Percentiles rank a stretch among this genome's conserved stretches.
These are phyloP conservation scores for Cottoperca gobio DNA, from an alignment of 2,797 vertebrate genomes.

Conservation along the genomic window DNA sequence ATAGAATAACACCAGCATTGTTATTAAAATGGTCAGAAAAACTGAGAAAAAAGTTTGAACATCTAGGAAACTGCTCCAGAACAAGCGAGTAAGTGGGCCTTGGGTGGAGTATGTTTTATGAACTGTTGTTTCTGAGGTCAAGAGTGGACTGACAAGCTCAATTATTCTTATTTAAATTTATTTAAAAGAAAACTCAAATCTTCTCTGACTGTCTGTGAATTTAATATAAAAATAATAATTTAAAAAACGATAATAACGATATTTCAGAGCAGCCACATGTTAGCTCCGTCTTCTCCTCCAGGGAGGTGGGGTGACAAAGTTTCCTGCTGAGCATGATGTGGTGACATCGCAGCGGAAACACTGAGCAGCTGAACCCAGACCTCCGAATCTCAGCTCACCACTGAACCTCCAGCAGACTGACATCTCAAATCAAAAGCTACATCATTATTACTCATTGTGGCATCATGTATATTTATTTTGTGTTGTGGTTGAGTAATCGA, in stretches of 20 bases:
- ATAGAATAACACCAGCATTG: neutral
- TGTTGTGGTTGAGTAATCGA: neutral
- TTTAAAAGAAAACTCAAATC: neutral
- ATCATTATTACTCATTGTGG: too few relatives aligned
- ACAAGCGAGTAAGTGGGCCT: neutral
- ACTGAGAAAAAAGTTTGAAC: neutral
- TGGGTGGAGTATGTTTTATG: neutral
- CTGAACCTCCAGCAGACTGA: neutral
- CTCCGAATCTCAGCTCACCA: neutral
- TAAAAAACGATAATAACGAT: neutral
- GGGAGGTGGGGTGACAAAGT: conserved; percentile 6
- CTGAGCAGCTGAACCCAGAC: conserved; percentile 6
- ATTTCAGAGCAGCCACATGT: neutral
- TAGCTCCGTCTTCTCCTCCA: neutral
- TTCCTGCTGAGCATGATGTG: conserved; percentile 16
- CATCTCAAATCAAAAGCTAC: neutral
- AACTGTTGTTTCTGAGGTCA: neutral
- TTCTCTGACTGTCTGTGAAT: neutral
- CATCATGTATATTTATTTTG: too few relatives aligned
- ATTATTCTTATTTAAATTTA: neutral
- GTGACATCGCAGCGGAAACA: conserved; percentile 18
- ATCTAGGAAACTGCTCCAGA: neutral
- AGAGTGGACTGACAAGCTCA: neutral
- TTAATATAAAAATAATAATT: neutral
- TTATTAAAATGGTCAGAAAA: neutral